Percentiles rank a stretch among this genome's conserved stretches.
Evolutionary conservation across 2,797 vertebrate species (phyloP).

Genomic region (Platyrinchus mystaceus): DNA sequence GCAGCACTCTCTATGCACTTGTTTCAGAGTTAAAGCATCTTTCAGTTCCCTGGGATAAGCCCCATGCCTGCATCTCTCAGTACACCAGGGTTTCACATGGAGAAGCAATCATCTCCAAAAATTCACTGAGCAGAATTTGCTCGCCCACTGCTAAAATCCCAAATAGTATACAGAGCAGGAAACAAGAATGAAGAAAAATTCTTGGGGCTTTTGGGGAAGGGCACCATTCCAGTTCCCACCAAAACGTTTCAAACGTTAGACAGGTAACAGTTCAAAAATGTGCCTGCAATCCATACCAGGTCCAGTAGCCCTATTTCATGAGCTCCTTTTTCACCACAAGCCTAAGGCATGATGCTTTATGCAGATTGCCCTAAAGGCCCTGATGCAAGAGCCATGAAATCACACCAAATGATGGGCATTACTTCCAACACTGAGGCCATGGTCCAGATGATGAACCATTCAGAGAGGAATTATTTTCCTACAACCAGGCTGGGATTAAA

Average conservation of each 20-base stretch:
- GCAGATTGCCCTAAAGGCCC: not conserved
- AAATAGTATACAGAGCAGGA: not conserved
- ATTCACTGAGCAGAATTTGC: not conserved
- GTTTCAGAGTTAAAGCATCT: not conserved
- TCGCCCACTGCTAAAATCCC: not conserved
- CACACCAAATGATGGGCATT: not conserved
- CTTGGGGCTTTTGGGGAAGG: not conserved
- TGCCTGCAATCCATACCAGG: not conserved
- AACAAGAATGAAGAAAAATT: not conserved
- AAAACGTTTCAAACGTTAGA: not conserved
- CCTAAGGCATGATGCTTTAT: not conserved
- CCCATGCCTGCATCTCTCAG: not conserved
- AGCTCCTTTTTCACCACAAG: not conserved
- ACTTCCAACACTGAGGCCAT: not conserved
- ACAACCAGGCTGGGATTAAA: not conserved
- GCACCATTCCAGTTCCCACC: not conserved
- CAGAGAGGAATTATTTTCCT: not conserved
- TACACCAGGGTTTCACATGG: not conserved
- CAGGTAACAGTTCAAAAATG: not conserved
- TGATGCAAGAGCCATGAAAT: not conserved
- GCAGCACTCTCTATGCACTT: not conserved
- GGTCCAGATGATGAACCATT: rapidly evolving
- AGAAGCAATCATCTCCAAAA: not conserved
- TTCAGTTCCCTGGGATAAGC: not conserved
- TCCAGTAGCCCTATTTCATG: not conserved